These are phyloP conservation scores for Enhydra lutris DNA, from an alignment of 2,113 vertebrate genomes.

Conservation along the genomic window DNA sequence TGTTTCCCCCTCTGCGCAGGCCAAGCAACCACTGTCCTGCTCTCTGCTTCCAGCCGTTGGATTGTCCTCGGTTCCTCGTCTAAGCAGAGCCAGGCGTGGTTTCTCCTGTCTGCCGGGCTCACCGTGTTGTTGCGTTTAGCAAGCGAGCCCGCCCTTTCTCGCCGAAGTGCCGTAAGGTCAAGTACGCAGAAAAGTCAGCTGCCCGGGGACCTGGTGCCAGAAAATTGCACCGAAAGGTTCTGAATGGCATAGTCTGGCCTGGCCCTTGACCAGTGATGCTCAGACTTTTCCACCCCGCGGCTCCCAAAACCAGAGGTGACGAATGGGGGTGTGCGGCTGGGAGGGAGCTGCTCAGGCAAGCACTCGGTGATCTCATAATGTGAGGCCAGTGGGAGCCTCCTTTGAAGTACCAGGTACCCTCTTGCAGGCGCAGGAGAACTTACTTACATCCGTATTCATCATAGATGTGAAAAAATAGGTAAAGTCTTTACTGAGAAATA, in stretches of 20 bases:
- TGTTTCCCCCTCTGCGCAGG: accelerated
- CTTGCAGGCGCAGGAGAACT: not conserved
- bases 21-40: not conserved
- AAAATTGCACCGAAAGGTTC: not conserved
- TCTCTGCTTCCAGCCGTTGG: not conserved
- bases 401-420: not conserved
- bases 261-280: too few species aligned
- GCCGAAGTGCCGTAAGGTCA: not conserved
- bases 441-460: not conserved
- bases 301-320: not conserved
- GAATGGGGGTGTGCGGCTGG: not conserved
- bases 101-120: not conserved
- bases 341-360: not conserved
- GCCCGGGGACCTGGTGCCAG: not conserved
- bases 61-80: accelerated
- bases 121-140: accelerated
- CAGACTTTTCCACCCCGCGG: accelerated
- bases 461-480: not conserved
- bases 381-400: not conserved
- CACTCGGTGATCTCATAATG: accelerated
- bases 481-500: not conserved
- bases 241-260: not conserved
- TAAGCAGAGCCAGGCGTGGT: accelerated
- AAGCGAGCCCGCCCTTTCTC: not conserved
- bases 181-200: not conserved